Evolutionary conservation across 2,888 invertebrate species (phyloP), one percentile per base, ranked within the genome.

Genomic region (Listrodromus nycthemerus): DNA sequence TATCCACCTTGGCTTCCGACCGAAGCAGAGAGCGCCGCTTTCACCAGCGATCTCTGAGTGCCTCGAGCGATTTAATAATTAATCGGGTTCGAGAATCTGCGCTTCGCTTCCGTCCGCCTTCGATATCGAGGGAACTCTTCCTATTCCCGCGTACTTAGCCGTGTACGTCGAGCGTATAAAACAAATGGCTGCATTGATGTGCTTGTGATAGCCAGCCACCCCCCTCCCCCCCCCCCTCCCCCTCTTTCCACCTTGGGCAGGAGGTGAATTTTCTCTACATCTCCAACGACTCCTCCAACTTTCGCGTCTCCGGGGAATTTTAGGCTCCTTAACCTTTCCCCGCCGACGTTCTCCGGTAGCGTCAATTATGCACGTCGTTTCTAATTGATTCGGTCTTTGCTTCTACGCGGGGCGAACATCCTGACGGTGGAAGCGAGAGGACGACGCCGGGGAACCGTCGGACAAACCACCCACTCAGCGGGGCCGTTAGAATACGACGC

Each of bases 41-140:
- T 77, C 75, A 74, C 69, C 73, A 65, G 66, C 69, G 79, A 77
- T 76, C 66, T 81, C 78, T 78, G 70, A 85, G 81, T 84, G 84
- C 80, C 76, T 80, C 80, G 67, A 82, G 75, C 83, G 86, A 90
- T 89, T 93, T 89, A 92, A 93, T 93, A 92, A 92, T 92, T 91
- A 91, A 93, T 91, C 87, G 87, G 89, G 87, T 65, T 88, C 88
- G 88, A 90, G 89, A 92, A 92, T 88, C 92, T 91, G 90, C 89
- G 88, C 83, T 73, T 76, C 86, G 89, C 90, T 91, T 90, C 90
- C 91, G 90, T 89, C 87, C 80, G 86, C 87, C 87, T 88, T 88
- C 86, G 89, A 87, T 85, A 84, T 87, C 87, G 88, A 90, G 89
- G 86, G 30, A 30, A 52, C n/a, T 52, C 86, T 85, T 83, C 85